These are phyloP conservation scores for Acanthosepion esculentum DNA, from an alignment of 2,888 invertebrate species.

Conservation along the genomic window DNA sequence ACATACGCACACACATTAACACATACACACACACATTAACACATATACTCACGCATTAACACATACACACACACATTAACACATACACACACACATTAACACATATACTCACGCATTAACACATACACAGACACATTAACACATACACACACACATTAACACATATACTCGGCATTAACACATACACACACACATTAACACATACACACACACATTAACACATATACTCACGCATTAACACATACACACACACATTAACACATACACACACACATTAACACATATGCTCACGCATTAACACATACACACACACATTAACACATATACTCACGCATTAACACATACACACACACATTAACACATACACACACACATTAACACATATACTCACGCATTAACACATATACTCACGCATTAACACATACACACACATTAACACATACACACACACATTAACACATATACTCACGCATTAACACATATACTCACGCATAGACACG, in stretches of 20 bases:
- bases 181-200: too few relatives aligned
- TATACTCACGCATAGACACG: not conserved
- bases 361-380: not conserved
- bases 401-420: not conserved
- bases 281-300: not conserved
- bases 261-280: not conserved
- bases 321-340: too few relatives aligned
- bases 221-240: too few relatives aligned
- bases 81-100: not conserved
- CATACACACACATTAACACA: not conserved
- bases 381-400: not conserved
- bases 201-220: not conserved
- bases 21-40: not conserved
- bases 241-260: not conserved
- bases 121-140: not conserved
- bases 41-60: not conserved
- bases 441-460: not conserved
- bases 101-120: too few relatives aligned
- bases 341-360: not conserved
- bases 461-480: not conserved
- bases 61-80: too few relatives aligned
- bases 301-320: not conserved
- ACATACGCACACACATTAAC: not conserved
- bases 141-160: not conserved
- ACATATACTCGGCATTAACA: slow-evolving; percentile 10